These are phyloP conservation scores for Myocastor coypus DNA, from an alignment of 2,113 vertebrate genomes.

Conservation along the genomic window DNA sequence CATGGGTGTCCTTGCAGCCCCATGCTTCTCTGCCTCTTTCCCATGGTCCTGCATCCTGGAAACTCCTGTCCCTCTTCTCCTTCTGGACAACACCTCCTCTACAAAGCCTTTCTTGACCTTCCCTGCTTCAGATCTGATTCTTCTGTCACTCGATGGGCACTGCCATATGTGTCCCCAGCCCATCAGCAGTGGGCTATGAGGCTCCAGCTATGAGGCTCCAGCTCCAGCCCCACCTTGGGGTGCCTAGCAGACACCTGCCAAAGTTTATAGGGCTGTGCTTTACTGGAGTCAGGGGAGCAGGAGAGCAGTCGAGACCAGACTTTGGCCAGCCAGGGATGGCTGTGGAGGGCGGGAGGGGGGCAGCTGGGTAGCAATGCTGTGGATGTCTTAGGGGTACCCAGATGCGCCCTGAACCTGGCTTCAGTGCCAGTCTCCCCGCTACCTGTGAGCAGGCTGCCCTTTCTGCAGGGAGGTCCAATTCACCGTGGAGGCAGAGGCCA, in stretches of 20 bases:
- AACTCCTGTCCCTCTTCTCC: not conserved
- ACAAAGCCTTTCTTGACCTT: not conserved
- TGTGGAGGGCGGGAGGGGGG: not conserved
- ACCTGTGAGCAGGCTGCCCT: not conserved
- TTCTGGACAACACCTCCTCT: not conserved
- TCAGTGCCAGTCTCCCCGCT: not conserved
- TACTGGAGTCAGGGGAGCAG: not conserved
- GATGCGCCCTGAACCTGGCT: not conserved
- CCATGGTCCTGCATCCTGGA: not conserved
- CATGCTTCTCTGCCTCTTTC: not conserved
- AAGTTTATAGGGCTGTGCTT: not conserved
- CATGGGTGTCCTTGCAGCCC: not conserved
- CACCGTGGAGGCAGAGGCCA: not conserved
- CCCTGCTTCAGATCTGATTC: not conserved
- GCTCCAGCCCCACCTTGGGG: not conserved
- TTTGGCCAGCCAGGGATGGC: not conserved
- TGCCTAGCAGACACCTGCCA: not conserved
- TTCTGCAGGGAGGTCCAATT: not conserved
- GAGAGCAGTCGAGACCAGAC: accelerated
- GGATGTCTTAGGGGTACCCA: not conserved
- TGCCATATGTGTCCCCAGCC: not conserved
- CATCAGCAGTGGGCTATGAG: too few species aligned
- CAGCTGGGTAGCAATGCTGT: not conserved
- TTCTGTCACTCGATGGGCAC: not conserved
- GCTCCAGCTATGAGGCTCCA: not conserved